Percentiles rank a stretch among this genome's conserved stretches.
Evolutionary conservation across 2,888 invertebrate species (phyloP).

Genomic region (Chymomyza caudatula): DNA sequence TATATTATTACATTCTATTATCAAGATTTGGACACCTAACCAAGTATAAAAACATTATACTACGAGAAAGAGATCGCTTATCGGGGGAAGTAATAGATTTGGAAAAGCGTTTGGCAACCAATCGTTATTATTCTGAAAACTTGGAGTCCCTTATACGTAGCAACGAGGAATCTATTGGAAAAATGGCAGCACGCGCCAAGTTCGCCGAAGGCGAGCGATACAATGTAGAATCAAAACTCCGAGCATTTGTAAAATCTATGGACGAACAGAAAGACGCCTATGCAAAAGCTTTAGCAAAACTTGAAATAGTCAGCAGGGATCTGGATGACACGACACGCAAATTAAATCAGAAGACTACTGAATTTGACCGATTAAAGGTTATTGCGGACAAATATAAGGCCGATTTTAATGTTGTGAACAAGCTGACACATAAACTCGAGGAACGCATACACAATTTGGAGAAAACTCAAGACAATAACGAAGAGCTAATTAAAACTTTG

Average conservation of each 20-base stretch:
- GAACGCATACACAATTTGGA: constrained; percentile 54
- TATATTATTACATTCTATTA: not conserved
- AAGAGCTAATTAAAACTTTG: constrained; percentile 54
- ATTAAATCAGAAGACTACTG: constrained; percentile 44
- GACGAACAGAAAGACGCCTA: constrained; percentile 68
- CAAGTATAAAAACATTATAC: constrained; percentile 71
- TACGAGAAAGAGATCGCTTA: constrained; percentile 73
- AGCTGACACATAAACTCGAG: constrained; percentile 56
- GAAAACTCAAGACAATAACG: constrained; percentile 53
- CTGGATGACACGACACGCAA: constrained; percentile 48
- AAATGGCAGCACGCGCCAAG: constrained; percentile 50
- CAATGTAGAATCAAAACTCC: constrained; percentile 59
- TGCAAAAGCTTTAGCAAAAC: constrained; percentile 44
- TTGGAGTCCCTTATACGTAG: constrained; percentile 69
- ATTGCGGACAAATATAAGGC: constrained; percentile 54
- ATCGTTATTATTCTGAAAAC: constrained; percentile 71
- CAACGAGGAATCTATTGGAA: constrained; percentile 62
- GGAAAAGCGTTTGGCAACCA: constrained; percentile 68
- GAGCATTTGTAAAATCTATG: constrained; percentile 55
- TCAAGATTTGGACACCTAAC: constrained; percentile 61
- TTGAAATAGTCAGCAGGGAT: constrained; percentile 53
- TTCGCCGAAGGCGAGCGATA: constrained; percentile 57
- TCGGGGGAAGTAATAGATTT: constrained; percentile 70
- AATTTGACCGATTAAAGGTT: constrained; percentile 61
- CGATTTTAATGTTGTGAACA: constrained; percentile 46